Conservation (phyloP, 2,113 vertebrate species). For the Phocoena sinus region DNA sequence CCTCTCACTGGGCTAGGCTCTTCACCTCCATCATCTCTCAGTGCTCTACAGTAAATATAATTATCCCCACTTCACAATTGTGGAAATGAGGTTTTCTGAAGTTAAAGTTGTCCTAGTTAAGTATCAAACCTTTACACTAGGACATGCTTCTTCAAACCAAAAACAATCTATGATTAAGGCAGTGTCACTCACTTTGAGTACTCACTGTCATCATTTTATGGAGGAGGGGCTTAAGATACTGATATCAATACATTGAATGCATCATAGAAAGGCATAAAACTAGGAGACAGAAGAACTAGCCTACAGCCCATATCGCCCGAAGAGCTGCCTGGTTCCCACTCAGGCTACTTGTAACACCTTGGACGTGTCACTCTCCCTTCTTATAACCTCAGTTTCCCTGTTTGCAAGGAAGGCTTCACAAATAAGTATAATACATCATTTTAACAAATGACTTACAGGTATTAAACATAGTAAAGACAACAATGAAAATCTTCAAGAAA, state of each 20-base stretch:
- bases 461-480: neutral
- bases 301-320: neutral
- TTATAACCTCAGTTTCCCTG: neutral
- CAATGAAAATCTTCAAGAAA: slow-evolving; percentile 13
- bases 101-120: neutral
- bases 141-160: neutral
- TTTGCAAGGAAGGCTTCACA: neutral
- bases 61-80: neutral
- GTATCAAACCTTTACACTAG: neutral
- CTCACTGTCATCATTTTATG: neutral
- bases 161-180: neutral
- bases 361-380: neutral
- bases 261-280: neutral
- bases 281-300: neutral
- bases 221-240: neutral
- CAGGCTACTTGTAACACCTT: neutral
- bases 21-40: neutral
- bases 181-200: neutral
- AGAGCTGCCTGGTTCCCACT: neutral
- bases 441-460: neutral
- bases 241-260: neutral
- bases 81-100: neutral
- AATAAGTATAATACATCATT: neutral
- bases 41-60: neutral
- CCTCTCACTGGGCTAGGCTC: neutral